A percentile compares a stretch with the other conserved stretches of the same genome.
These are phyloP conservation scores for Sepioteuthis lessoniana DNA, from an alignment of 2,888 invertebrate genomes.

Conservation along the genomic window DNA sequence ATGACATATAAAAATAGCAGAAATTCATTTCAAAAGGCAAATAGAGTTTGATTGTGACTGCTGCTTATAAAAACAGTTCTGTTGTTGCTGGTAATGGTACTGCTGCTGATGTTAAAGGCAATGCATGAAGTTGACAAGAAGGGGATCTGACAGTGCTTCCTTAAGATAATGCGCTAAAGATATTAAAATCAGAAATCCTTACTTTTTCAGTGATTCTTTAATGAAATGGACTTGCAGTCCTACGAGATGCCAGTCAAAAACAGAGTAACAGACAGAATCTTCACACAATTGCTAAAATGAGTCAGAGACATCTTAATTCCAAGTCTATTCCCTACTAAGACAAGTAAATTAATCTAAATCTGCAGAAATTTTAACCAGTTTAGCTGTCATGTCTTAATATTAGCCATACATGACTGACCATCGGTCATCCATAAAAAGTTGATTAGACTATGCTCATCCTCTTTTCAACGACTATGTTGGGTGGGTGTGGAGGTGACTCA, in stretches of 20 bases:
- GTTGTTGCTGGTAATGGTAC: not conserved
- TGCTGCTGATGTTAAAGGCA: not conserved
- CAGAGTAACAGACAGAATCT: not conserved
- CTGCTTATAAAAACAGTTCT: not conserved
- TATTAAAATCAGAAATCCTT: slow-evolving; percentile 33
- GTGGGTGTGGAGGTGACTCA: not conserved
- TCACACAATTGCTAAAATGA: slow-evolving; percentile 21
- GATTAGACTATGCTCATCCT: not conserved
- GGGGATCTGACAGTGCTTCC: not conserved
- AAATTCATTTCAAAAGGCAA: slow-evolving; percentile 4
- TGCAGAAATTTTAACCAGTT: slow-evolving; percentile 33
- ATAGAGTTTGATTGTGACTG: slow-evolving; percentile 1
- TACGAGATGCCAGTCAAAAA: not conserved
- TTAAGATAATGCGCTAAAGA: slow-evolving; percentile 33
- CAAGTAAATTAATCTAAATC: slow-evolving; percentile 33
- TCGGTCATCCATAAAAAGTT: slow-evolving; percentile 33
- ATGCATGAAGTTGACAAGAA: slow-evolving; percentile 11
- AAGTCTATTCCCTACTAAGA: not conserved
- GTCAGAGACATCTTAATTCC: not conserved
- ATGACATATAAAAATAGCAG: not conserved
- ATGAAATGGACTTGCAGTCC: not conserved
- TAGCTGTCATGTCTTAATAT: slow-evolving; percentile 8
- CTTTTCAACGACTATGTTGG: not conserved
- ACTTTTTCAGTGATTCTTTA: slow-evolving; percentile 20
- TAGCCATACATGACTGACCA: not conserved